phyloP scores from a whole-genome alignment of 2,113 vertebrate genomes.

The Oxyruncus cristatus region DNA sequence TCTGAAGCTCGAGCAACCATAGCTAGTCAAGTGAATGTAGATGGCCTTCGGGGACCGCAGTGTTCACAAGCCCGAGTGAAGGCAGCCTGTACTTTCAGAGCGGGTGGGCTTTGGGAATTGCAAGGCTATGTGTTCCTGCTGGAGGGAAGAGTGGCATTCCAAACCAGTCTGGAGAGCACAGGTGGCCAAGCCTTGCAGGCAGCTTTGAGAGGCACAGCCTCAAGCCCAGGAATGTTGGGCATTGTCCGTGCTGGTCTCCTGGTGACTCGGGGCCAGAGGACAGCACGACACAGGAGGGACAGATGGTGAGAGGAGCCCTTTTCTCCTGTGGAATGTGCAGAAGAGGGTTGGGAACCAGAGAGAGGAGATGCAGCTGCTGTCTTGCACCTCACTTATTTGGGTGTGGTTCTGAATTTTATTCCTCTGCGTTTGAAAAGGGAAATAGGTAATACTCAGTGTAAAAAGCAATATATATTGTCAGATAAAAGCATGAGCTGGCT shows the following conservation, averaged over 20 bases:
- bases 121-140: not conserved
- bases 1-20: not conserved
- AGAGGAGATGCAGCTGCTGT: not conserved
- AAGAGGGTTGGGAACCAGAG: not conserved
- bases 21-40: not conserved
- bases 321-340: not conserved
- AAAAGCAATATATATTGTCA: not conserved
- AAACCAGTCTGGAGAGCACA: not conserved
- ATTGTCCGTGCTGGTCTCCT: not conserved
- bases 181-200: not conserved
- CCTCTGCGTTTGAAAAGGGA: rapidly evolving
- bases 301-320: not conserved
- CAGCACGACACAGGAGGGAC: not conserved
- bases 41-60: not conserved
- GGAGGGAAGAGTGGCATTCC: not conserved
- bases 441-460: not conserved
- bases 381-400: not conserved
- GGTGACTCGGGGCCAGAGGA: not conserved
- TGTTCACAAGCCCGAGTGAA: not conserved
- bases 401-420: not conserved
- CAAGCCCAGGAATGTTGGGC: not conserved
- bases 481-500: not conserved
- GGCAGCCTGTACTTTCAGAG: not conserved
- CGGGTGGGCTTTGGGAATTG: not conserved
- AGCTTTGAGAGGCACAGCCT: not conserved